phyloP scores from a whole-genome alignment of 1,140 invertebrate species.

The Lysiphlebus fabarum region DNA sequence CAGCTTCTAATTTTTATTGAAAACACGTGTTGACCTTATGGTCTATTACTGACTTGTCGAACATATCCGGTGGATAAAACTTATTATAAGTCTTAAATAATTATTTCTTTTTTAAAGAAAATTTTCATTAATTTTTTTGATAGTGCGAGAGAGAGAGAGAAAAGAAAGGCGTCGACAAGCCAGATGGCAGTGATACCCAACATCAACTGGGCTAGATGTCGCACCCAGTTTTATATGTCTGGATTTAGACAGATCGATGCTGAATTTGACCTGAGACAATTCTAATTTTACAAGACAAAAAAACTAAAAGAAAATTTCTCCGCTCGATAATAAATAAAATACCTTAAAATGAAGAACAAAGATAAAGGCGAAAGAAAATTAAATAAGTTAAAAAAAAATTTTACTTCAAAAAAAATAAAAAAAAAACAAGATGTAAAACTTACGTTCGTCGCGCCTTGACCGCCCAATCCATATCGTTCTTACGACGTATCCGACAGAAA shows the following conservation, averaged over 20 bases:
- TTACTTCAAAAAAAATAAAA: constrained; percentile 1
- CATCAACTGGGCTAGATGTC: constrained; percentile 15
- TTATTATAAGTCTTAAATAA: too few species aligned
- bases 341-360: too few species aligned
- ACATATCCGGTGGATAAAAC: too few species aligned
- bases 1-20: too few species aligned
- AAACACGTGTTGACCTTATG: not conserved
- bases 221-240: not conserved
- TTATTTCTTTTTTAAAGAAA: too few species aligned
- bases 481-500: constrained; percentile 43
- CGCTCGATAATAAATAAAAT: not conserved
- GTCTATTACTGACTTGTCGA: too few species aligned
- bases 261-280: too few species aligned
- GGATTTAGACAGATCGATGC: not conserved
- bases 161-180: not conserved
- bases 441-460: constrained; percentile 53
- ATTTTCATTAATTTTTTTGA: too few species aligned
- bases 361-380: too few species aligned
- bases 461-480: constrained; percentile 53
- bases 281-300: too few species aligned
- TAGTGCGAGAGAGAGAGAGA: not conserved
- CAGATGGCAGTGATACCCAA: constrained; percentile 13
- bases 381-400: not conserved
- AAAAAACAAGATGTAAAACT: constrained; percentile 38
- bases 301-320: too few species aligned